A percentile compares a stretch with the other conserved stretches of the same genome.
These are phyloP conservation scores for Atta texana DNA, from an alignment of 1,140 invertebrate species.

Conservation along the genomic window DNA sequence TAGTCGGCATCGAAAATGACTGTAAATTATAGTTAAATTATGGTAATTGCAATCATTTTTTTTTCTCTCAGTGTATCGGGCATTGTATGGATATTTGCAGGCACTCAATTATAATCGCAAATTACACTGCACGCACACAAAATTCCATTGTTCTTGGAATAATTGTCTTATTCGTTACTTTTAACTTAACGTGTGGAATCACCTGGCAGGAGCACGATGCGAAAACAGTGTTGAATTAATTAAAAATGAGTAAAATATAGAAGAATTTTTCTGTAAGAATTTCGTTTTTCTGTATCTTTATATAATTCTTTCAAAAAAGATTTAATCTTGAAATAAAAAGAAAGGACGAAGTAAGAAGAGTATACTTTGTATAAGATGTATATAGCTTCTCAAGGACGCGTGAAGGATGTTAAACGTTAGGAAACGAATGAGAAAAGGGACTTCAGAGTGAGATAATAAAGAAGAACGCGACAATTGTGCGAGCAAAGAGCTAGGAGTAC, in stretches of 20 bases:
- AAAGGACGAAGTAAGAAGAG: background rate
- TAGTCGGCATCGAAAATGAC: no score
- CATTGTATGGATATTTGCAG: slow-evolving; percentile 57
- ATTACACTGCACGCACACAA: slow-evolving; percentile 5
- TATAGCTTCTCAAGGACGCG: background rate
- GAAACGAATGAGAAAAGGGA: background rate
- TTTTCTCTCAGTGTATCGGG: slow-evolving; percentile 15
- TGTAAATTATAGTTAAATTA: no score
- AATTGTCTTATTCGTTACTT: slow-evolving; percentile 37
- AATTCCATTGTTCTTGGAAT: slow-evolving; percentile 54
- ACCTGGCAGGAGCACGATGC: background rate
- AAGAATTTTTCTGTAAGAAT: background rate
- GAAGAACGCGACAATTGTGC: slow-evolving; percentile 36
- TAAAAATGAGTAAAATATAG: no score
- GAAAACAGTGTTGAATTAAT: background rate
- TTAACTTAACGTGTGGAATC: background rate
- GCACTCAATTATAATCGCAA: slow-evolving; percentile 39
- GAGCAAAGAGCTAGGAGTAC: background rate
- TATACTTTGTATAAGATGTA: no score
- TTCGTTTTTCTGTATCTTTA: background rate
- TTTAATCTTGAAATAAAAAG: background rate
- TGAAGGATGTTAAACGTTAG: background rate
- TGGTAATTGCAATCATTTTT: no score
- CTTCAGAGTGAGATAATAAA: slow-evolving; percentile 5
- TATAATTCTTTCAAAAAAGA: background rate